Conservation (phyloP, 2,113 vertebrate species). For the Gracilinanus agilis region DNA sequence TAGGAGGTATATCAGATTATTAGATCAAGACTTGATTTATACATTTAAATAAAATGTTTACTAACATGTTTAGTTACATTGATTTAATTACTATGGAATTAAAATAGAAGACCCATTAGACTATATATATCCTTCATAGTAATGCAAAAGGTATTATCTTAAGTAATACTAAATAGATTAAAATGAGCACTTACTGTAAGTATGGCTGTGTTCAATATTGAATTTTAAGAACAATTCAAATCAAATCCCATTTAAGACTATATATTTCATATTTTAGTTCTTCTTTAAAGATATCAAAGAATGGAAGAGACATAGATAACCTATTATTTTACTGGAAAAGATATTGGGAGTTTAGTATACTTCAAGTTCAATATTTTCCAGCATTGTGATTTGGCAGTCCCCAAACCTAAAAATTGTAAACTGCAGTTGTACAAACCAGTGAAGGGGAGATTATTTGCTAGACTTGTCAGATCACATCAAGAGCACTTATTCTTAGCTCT, state of each 20-base stretch:
- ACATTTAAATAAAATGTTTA: conserved; percentile 45
- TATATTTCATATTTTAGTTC: background rate
- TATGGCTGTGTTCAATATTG: background rate
- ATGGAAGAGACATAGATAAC: background rate
- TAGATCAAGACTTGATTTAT: background rate
- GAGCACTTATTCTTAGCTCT: background rate
- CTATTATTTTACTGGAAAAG: background rate
- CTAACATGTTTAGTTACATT: conserved; percentile 1
- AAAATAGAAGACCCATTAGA: conserved; percentile 57
- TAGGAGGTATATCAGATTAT: conserved; percentile 19
- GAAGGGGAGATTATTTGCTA: background rate
- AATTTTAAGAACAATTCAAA: background rate
- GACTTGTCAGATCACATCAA: background rate
- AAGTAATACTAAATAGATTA: background rate
- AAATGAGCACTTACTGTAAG: background rate
- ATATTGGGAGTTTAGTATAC: background rate
- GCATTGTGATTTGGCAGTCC: background rate
- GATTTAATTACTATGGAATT: conserved; percentile 66
- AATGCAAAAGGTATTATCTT: conserved; percentile 3
- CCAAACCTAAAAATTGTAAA: too few species aligned
- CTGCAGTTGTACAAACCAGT: background rate
- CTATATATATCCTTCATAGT: conserved; percentile 36
- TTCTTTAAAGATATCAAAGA: background rate
- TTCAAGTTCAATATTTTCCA: background rate
- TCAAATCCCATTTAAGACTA: background rate